Conservation (phyloP, 2,797 vertebrate genomes). For the Crenichthys baileyi region DNA sequence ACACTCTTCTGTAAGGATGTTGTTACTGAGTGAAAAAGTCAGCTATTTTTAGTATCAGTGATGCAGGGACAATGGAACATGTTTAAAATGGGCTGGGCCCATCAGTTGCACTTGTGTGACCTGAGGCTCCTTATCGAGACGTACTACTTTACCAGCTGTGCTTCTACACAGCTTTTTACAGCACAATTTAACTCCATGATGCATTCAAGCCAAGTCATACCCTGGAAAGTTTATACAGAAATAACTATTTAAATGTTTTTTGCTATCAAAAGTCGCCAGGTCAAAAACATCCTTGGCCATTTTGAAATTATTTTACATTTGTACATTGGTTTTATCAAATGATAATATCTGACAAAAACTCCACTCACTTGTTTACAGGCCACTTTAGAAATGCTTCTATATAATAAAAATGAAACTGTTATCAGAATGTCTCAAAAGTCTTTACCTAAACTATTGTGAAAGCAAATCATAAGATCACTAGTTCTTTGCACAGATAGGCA, state of each 20-base stretch:
- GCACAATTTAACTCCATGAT: background rate
- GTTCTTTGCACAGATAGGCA: background rate
- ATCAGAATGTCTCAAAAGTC: too few relatives aligned
- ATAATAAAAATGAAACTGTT: background rate
- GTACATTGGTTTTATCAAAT: background rate
- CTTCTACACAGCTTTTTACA: background rate
- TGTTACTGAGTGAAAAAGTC: background rate
- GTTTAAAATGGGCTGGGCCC: background rate
- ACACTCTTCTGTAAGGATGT: background rate
- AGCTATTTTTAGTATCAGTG: background rate
- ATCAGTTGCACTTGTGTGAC: background rate
- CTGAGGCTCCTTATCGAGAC: too few relatives aligned
- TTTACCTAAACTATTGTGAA: background rate
- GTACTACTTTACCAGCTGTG: background rate
- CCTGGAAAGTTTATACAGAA: background rate
- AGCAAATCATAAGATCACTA: background rate
- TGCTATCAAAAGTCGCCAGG: background rate
- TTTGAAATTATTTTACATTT: background rate
- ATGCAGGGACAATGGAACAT: background rate
- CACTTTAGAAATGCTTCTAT: background rate
- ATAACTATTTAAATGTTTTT: background rate
- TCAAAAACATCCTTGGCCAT: background rate
- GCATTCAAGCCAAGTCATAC: background rate
- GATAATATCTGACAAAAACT: background rate
- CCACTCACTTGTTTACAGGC: fast-evolving